A percentile compares a stretch with the other conserved stretches of the same genome.
These are phyloP conservation scores for Antigone vipio DNA, from an alignment of 2,113 vertebrate genomes.

Conservation along the genomic window DNA sequence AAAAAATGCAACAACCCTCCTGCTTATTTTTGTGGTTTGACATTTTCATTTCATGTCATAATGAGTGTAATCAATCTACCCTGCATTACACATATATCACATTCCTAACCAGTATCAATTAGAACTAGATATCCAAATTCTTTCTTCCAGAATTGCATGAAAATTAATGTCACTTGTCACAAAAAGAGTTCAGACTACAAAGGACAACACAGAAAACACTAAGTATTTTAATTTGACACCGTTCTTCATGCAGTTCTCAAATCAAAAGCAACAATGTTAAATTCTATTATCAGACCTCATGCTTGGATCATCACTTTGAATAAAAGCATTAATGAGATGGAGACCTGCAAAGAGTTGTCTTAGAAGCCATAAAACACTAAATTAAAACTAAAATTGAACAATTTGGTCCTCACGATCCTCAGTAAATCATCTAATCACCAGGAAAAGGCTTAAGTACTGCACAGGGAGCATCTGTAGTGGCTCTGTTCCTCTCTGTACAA, in stretches of 20 bases:
- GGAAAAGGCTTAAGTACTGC: background rate
- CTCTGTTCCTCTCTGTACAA: background rate
- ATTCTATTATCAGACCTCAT: background rate
- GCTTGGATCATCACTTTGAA: constrained; percentile 3
- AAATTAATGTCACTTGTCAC: constrained; percentile 41
- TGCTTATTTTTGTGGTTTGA: constrained; percentile 39
- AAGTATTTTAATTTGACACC: constrained; percentile 21
- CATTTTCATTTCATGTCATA: constrained; percentile 46
- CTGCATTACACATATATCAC: background rate
- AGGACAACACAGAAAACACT: background rate
- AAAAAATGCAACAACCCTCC: constrained; percentile 1
- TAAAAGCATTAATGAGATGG: background rate
- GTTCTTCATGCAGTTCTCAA: constrained; percentile 3
- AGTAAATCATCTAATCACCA: background rate
- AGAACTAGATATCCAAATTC: constrained; percentile 3
- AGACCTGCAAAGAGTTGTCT: background rate
- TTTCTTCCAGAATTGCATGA: constrained; percentile 2
- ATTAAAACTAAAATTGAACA: background rate
- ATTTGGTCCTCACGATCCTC: background rate
- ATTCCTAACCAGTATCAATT: constrained; percentile 29
- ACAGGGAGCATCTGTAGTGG: background rate
- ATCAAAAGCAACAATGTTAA: constrained; percentile 23
- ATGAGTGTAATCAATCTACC: constrained; percentile 43
- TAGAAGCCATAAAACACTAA: background rate
- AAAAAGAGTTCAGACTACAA: constrained; percentile 26